Evolutionary conservation across 2,797 vertebrate species (phyloP).

Genomic region (Tenualosa ilisha): DNA sequence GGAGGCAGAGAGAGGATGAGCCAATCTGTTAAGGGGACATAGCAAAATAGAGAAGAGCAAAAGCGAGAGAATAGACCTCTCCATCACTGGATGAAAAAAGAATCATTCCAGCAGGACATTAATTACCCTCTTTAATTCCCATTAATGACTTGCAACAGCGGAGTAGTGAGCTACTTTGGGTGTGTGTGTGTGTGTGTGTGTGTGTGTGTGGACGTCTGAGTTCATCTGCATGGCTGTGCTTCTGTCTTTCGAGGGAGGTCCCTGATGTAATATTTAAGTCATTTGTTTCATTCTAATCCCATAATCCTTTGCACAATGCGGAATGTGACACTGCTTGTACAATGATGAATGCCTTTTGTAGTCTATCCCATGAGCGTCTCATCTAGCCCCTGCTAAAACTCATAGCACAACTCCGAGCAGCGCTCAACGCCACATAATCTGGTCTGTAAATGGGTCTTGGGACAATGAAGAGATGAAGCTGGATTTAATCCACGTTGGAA

Average conservation of each 20-base stretch:
- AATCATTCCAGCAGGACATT: background rate
- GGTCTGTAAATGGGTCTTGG: background rate
- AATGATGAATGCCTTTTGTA: conserved; percentile 12
- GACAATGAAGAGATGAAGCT: background rate
- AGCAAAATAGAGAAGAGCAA: background rate
- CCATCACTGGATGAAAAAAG: background rate
- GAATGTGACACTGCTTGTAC: conserved; percentile 4
- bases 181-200: background rate
- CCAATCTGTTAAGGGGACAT: background rate
- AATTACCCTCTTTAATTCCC: conserved; percentile 17
- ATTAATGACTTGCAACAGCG: background rate
- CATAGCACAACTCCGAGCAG: conserved; percentile 1
- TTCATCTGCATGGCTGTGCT: background rate
- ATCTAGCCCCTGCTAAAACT: background rate
- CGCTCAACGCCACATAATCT: background rate
- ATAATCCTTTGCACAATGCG: conserved; percentile 24
- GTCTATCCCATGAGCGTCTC: background rate
- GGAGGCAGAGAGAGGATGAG: too few species aligned
- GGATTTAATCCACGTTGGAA: conserved; percentile 7
- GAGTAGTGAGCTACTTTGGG: background rate
- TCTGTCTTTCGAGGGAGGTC: conserved; percentile 16
- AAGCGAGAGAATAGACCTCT: background rate
- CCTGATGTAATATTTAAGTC: conserved; percentile 23
- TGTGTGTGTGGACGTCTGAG: background rate
- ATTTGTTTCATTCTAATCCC: conserved; percentile 17